These are phyloP conservation scores for Lepidochitona cinerea DNA, from an alignment of 2,888 invertebrate genomes.

Conservation along the genomic window DNA sequence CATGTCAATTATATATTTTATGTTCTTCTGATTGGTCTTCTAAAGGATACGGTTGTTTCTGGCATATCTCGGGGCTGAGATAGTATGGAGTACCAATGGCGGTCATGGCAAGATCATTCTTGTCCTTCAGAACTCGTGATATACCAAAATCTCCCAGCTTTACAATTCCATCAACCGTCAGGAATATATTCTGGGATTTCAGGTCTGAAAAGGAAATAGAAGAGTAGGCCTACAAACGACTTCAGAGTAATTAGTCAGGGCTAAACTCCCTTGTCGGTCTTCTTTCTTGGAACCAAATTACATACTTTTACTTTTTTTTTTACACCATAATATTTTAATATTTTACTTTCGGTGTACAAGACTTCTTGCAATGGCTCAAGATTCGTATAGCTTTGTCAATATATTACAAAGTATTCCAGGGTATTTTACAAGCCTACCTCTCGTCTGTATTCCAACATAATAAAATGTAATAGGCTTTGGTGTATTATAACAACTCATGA, in stretches of 20 bases:
- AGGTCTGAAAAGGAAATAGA: conserved; percentile 49
- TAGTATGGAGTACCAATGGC: conserved; percentile 67
- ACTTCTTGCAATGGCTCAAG: too few species aligned
- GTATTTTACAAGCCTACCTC: too few species aligned
- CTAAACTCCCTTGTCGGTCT: background rate
- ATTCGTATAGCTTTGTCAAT: too few species aligned
- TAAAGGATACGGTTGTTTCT: conserved; percentile 65
- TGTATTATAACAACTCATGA: too few species aligned
- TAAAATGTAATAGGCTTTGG: too few species aligned
- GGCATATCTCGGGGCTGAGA: conserved; percentile 67
- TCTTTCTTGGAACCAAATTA: background rate
- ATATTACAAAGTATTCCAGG: too few species aligned
- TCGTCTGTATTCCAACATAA: too few species aligned
- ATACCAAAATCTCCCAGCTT: conserved; percentile 69
- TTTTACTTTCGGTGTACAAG: too few species aligned
- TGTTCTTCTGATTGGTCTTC: too few species aligned
- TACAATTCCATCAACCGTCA: conserved; percentile 49
- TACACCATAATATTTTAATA: too few species aligned
- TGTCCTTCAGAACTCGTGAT: conserved; percentile 48
- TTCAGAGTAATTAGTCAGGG: background rate
- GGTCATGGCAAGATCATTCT: conserved; percentile 55
- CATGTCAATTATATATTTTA: too few species aligned
- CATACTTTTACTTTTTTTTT: background rate
- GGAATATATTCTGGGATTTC: conserved; percentile 65
- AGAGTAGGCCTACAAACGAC: background rate